Conservation (phyloP, 2,113 vertebrate genomes). For the Leucosticte australis region DNA sequence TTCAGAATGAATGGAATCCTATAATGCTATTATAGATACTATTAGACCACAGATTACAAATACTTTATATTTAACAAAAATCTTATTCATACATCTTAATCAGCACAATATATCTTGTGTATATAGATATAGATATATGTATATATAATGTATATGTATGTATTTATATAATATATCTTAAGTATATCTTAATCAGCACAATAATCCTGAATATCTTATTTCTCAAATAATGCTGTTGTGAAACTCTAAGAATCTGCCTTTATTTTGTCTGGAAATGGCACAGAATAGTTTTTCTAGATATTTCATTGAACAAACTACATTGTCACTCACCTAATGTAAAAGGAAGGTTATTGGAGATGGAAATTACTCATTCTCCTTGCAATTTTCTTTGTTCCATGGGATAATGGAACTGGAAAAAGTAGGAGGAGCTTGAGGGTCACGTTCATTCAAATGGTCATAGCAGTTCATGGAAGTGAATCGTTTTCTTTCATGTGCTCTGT, state of each 20-base stretch:
- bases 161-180: too few species aligned
- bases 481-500: constrained; percentile 20
- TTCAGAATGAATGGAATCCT: not conserved
- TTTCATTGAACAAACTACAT: not conserved
- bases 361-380: not conserved
- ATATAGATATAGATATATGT: too few species aligned
- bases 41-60: not conserved
- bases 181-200: not conserved
- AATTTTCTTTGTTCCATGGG: not conserved
- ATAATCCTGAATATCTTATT: not conserved
- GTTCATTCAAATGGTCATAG: not conserved
- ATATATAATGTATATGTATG: too few species aligned
- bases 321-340: not conserved
- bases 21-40: not conserved
- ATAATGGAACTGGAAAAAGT: not conserved
- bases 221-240: not conserved
- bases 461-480: not conserved
- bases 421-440: not conserved
- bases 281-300: not conserved
- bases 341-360: not conserved
- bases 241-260: not conserved
- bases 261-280: not conserved
- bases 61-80: not conserved
- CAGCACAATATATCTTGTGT: not conserved
- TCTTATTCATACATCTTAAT: not conserved